These are phyloP conservation scores for Spheniscus humboldti DNA, from an alignment of 2,797 vertebrate genomes.

Conservation along the genomic window DNA sequence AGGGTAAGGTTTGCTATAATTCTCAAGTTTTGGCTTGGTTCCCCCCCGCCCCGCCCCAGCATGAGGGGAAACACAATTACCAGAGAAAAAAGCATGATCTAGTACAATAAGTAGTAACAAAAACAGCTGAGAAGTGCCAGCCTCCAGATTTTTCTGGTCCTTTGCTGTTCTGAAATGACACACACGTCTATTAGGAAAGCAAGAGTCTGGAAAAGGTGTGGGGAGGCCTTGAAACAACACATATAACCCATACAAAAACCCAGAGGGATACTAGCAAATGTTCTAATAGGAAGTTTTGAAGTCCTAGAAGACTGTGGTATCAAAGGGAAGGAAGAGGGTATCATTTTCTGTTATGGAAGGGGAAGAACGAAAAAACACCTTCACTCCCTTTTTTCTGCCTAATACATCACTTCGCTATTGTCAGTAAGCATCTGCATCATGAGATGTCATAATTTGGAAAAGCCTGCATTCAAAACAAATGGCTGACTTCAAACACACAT, in stretches of 20 bases:
- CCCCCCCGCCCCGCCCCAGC: neutral
- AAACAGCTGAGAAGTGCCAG: neutral
- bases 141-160: neutral
- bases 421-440: neutral
- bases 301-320: neutral
- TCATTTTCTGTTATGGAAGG: neutral
- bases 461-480: neutral
- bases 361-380: neutral
- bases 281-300: neutral
- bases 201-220: neutral
- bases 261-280: neutral
- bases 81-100: neutral
- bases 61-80: neutral
- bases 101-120: neutral
- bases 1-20: neutral
- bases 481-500: neutral
- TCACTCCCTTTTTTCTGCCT: neutral
- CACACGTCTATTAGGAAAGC: neutral
- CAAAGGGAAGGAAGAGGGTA: neutral
- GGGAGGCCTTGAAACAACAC: neutral
- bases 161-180: neutral
- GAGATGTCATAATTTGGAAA: neutral
- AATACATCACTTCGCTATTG: neutral
- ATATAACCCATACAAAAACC: neutral
- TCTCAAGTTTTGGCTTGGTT: neutral